Percentiles rank a stretch among this genome's conserved stretches.
Conservation (phyloP, 30 jellyfish, hydroid and myxozoan species). For the Aurelia aurita region DNA sequence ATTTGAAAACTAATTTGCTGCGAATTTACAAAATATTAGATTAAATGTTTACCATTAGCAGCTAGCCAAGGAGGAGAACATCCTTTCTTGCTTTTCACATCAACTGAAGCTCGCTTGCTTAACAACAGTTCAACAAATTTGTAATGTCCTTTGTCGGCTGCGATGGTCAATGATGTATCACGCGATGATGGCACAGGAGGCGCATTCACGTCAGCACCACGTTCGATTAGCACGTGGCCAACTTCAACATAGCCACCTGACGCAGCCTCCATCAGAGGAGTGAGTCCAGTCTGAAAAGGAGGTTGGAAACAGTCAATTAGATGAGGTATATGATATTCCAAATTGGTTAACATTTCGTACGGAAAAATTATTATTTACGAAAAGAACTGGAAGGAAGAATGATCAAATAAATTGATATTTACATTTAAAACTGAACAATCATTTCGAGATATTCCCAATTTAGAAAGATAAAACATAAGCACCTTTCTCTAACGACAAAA, state of each 20-base stretch:
- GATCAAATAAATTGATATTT: too few relatives aligned
- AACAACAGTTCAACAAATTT: constrained; percentile 90
- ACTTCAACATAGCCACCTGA: constrained; percentile 98
- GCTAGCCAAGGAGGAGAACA: constrained; percentile 98
- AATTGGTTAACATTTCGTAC: too few relatives aligned
- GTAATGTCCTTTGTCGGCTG: constrained; percentile 99
- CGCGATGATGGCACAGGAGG: constrained; percentile 99
- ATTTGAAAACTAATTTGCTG: too few relatives aligned
- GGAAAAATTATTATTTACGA: too few relatives aligned
- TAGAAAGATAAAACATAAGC: too few relatives aligned
- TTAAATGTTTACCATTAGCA: constrained; percentile 77
- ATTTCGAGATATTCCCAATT: too few relatives aligned
- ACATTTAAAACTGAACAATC: too few relatives aligned
- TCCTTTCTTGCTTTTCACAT: constrained; percentile 94
- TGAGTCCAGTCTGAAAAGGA: constrained; percentile 88
- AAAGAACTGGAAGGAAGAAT: too few relatives aligned
- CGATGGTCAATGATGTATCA: constrained; percentile 94
- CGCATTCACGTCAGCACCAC: constrained; percentile 97
- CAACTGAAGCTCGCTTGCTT: constrained; percentile 79
- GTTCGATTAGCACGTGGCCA: constrained; percentile 95
- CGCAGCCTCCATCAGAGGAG: constrained; percentile 99
- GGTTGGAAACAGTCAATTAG: too few relatives aligned
- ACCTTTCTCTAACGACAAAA: too few relatives aligned
- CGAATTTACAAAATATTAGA: too few relatives aligned
- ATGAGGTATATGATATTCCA: too few relatives aligned